A percentile compares a stretch with the other conserved stretches of the same genome.
These are phyloP conservation scores for Alaudala cheleensis DNA, from an alignment of 2,113 vertebrate species.

Conservation along the genomic window DNA sequence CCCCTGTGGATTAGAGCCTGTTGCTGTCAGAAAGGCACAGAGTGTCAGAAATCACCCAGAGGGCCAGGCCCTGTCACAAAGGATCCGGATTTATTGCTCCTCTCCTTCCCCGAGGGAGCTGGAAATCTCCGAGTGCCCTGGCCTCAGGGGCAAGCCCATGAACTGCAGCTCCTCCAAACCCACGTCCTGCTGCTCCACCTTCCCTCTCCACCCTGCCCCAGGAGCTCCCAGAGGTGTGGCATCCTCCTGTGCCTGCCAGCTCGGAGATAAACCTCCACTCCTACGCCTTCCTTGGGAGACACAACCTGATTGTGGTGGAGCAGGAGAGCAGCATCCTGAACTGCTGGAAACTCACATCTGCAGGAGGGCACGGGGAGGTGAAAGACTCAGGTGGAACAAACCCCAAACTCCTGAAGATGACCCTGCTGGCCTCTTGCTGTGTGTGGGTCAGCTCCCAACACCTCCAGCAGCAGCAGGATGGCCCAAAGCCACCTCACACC, in stretches of 20 bases:
- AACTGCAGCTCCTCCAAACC: background rate
- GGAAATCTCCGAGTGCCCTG: background rate
- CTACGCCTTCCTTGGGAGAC: background rate
- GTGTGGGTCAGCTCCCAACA: background rate
- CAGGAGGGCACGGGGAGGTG: background rate
- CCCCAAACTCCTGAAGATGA: background rate
- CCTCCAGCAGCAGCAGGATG: background rate
- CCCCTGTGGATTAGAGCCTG: background rate
- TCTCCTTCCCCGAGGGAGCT: background rate
- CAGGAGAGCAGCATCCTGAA: rapidly evolving
- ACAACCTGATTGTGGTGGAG: background rate
- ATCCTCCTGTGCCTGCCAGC: background rate
- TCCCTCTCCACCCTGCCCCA: background rate
- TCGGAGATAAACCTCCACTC: background rate
- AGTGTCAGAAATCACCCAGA: background rate
- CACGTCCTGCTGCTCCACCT: background rate
- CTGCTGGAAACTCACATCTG: rapidly evolving
- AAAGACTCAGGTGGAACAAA: background rate
- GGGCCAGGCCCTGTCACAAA: background rate
- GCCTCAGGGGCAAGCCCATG: background rate
- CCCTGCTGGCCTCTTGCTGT: background rate
- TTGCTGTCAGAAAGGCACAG: background rate
- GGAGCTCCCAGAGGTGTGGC: slow-evolving; percentile 21
- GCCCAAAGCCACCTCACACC: background rate
- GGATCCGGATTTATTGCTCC: background rate